Base-by-base conservation (phyloP, 1,140 invertebrate species). In the Tachypleus tridentatus region DNA sequence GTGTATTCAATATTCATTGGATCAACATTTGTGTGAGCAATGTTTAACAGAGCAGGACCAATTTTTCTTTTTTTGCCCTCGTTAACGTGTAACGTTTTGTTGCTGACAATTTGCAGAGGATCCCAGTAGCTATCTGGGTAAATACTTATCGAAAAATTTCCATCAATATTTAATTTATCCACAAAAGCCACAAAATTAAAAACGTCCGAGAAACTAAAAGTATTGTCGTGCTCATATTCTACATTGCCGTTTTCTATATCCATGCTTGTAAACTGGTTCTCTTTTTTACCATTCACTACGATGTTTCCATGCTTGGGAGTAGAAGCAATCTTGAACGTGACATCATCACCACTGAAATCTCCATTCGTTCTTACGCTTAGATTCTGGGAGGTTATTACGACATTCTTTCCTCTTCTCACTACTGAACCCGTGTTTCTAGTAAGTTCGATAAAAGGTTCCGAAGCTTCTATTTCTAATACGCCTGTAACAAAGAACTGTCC, bases 11-110 rank as follows among this genome's bases (percentile, higher is more conserved):
- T 91, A 67, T 88, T 86, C 0, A 84, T 83, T 0, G 91, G 82
- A 56, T 90, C 86, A 54, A 94, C 90, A 73, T 91, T 86, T 1
- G 85, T 83, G 77, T 94, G 89, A 72, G 85, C 85, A 48, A 91
- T 85, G 77, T 89, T 86, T 53, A 93, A 76, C 64, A 84, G 80
- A 63, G 86, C 84, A 67, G 81, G 84, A 49, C 83, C 85, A 49
- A 93, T 82, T 3, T 86, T 77, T 50, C 89, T 85, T 73, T 87
- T 89, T 0, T 89, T 91, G 1, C 88, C 88, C 73, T 93, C 90
- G 72, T 91, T 88, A 1, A 93, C 88, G 57, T 84, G 80, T 5
- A 90, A 29, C 29, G 29, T 29, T 29, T 29, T 29, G 29, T 29
- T 29, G 29, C 29, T 29, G 29, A 29, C 29, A 29, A 29, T 29